Evolutionary conservation across 2,113 vertebrate genomes (phyloP), one percentile per base, ranked within the genome.

Genomic region (Anhinga rufa): DNA sequence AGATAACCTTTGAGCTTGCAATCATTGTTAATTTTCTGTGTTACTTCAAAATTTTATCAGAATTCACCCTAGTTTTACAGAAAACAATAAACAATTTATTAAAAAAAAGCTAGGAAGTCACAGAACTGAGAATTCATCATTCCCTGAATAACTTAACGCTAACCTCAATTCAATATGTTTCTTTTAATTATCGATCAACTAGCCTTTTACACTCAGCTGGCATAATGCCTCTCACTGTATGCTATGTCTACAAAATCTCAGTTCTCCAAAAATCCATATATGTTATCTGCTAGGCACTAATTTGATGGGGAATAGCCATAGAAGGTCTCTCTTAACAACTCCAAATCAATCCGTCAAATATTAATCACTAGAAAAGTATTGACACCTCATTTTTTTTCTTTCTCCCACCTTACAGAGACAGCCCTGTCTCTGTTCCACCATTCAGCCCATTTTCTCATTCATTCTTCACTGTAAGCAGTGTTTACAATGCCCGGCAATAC

Each of bases 171-270:
- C 82, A 70, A 51, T 68, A 75, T 28, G 34, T 84, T 93, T 95
- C 24, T 88, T 91, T 91, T 86, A 92, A 78, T 86, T 94, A 90
- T 92, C 82, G 86, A 90, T 86, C 68, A 88, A 14, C 32, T 32
- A 61, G 17, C 26, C 22, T 86, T 93, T 86, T 78, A 44, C 49
- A 88, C 57, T 81, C n/a, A 34, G 32, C 38, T 75, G 26, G n/a
- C 52, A 64, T 60, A 62, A 69, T 17, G 24, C 42, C 13, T 70
- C 34, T 70, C 34, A 7, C 54, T 71, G 16, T 84, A 70, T 71
- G 11, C 10, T 42, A 11, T 8, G 22, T 49, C 61, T 70, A 44
- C 38, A 88, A 82, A 92, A 86, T 21, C 64, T 87, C 64, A 36
- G 2, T 57, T 88, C 55, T 17, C 48, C 9, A 2, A 9, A 84